Evolutionary conservation across 2,113 vertebrate species (phyloP).

Genomic region (Bufo bufo): DNA sequence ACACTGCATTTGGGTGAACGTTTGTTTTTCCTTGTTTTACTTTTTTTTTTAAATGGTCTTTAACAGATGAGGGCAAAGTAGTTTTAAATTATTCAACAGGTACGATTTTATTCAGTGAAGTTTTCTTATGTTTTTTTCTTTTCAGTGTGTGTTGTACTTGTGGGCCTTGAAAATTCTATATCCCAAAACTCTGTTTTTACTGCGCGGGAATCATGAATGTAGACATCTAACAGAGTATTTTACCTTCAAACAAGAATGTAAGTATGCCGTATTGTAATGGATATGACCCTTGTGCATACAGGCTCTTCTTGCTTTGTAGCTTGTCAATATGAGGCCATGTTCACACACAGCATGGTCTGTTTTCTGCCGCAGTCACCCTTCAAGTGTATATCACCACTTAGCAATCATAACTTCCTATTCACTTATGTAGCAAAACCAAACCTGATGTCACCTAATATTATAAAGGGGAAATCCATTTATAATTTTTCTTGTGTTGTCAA

Average conservation of each 20-base stretch:
- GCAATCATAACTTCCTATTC: too few species aligned
- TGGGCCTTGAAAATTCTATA: slow-evolving; percentile 99
- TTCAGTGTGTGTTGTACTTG: slow-evolving; percentile 97
- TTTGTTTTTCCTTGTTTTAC: too few species aligned
- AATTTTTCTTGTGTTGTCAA: too few species aligned
- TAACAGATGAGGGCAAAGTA: too few species aligned
- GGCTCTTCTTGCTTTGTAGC: background rate
- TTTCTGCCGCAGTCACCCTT: too few species aligned
- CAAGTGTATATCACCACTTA: too few species aligned
- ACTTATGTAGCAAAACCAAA: too few species aligned
- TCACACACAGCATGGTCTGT: background rate
- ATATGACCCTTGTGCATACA: background rate
- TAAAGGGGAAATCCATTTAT: too few species aligned
- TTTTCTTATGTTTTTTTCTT: slow-evolving; percentile 58
- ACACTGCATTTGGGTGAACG: too few species aligned
- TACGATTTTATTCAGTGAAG: background rate
- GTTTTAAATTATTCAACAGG: too few species aligned
- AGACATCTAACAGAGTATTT: slow-evolving; percentile 99
- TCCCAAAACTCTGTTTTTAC: slow-evolving; percentile 99
- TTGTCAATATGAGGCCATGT: background rate
- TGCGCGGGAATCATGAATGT: slow-evolving; percentile 99
- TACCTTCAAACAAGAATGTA: slow-evolving; percentile 99
- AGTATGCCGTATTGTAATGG: slow-evolving; percentile 72
- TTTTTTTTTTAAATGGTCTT: too few species aligned
- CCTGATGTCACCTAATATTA: too few species aligned